Evolutionary conservation across 2,113 vertebrate genomes (phyloP), one percentile per base, ranked within the genome.

Genomic region (Amphilophus citrinellus): DNA sequence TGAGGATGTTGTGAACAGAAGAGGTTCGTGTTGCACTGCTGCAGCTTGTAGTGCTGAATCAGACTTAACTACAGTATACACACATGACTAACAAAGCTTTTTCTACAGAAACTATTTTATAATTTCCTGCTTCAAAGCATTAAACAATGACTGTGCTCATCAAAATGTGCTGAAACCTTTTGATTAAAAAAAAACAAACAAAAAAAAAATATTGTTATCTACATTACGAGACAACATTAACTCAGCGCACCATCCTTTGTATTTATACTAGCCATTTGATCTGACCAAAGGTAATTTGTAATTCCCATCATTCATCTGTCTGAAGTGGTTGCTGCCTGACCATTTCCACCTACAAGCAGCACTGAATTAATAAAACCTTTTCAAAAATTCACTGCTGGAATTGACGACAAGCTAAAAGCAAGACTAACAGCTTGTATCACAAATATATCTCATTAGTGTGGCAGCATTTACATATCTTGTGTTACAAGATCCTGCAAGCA

Each of bases 291-390:
- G 20, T 53, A 53, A 76, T 76, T 62, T 83, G 61, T 50, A 81
- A 65, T 76, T 79, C 32, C 61, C 53, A 53, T 80, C 68, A 82
- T 75, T 87, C 61, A 79, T 47, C 9, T 17, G 5, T 59, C 60
- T 15, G 77, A 65, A 83, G 58, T 86, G 37, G 50, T 65, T 66
- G 58, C 10, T 59, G 24, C 47, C 15, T 76, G n/a, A 56, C 47
- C 30, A 73, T 68, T 73, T 61, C 73, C 37, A 81, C 79, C 71
- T 62, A 32, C 60, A 78, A 80, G 44, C 44, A 53, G 35, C 8
- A 47, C 71, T 42, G 32, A 18, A 78, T 11, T 79, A 77, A 84
- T 81, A 10, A 80, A 83, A 60, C 22, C 61, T 77, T 80, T 73
- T 79, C 39, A 84, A 44, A 75, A 65, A 58, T 18, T 37, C 20